Base-by-base conservation (phyloP, 2,113 vertebrate species). In the Equus quagga region DNA sequence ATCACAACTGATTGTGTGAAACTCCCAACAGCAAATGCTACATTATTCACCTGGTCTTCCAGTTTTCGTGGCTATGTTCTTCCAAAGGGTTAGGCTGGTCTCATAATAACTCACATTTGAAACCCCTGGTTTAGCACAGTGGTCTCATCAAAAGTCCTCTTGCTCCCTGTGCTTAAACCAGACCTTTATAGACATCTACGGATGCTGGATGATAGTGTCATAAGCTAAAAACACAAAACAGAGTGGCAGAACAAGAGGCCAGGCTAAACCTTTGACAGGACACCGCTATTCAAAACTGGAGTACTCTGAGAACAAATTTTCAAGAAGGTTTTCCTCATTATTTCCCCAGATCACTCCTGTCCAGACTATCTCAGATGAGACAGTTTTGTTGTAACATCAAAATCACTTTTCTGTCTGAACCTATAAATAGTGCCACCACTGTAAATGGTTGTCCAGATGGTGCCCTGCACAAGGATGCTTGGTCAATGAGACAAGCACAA, bases 141-240 rank as follows among this genome's bases (percentile, higher is more conserved):
- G 7, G 28, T 83, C 49, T 89, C n/a, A 94, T 58, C 23, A n/a
- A 91, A 92, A 89, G 44, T 24, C 4, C n/a, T 78, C 56, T 95
- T 89, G 69, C 24, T 94, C 46, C 21, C 69, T 58, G 9, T 49
- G 17, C 79, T 87, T 95, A 92, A 51, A 36, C 26, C 56, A 89
- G 60, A 89, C 31, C 83, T 78, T 73, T 70, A 67, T 2, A 58
- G 26, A 36, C 56, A 81, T 24, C 91, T 94, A 5, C 70, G 24
- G 51, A 88, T 72, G 36, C 21, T 41, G 54, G 46, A 85, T 33
- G 62, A 85, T 17, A 56, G 21, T n/a, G 87, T 79, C n/a, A 28
- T 60, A 81, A 80, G 36, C 15, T 88, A 54, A 96, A 87, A 79
- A 14, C 36, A 87, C 21, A 62, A 95, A 92, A 33, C 15, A 84